phyloP scores from a whole-genome alignment of 2,888 invertebrate species.

The Trissolcus brochymenae region DNA sequence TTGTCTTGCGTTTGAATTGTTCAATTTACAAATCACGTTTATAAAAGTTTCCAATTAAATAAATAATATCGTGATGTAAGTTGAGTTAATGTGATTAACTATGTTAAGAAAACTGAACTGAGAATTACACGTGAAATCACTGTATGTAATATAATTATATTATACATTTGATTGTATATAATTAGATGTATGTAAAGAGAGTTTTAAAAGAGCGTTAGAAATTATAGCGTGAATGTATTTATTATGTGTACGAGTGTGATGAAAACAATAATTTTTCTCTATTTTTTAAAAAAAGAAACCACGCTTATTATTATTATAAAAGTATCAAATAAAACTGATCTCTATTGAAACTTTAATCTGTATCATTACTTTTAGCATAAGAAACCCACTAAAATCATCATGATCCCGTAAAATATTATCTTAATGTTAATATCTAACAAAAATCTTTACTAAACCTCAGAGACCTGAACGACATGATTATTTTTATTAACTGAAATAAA shows the following conservation, averaged over 20 bases:
- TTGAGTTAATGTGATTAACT: slow-evolving; percentile 53
- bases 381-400: too few species aligned
- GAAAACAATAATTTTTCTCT: slow-evolving; percentile 69
- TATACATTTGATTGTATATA: slow-evolving; percentile 30
- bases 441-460: too few species aligned
- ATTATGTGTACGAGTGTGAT: slow-evolving; percentile 65
- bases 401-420: too few species aligned
- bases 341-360: slow-evolving; percentile 61
- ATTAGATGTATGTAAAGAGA: slow-evolving; percentile 34
- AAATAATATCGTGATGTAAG: slow-evolving; percentile 38
- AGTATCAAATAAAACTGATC: slow-evolving; percentile 76
- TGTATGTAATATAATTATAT: slow-evolving; percentile 10
- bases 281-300: slow-evolving; percentile 72
- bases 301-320: slow-evolving; percentile 75
- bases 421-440: too few species aligned
- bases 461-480: too few species aligned
- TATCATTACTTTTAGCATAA: too few species aligned
- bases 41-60: slow-evolving; percentile 46
- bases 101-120: slow-evolving; percentile 44
- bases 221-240: slow-evolving; percentile 64
- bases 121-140: slow-evolving; percentile 8
- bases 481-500: too few species aligned
- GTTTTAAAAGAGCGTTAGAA: slow-evolving; percentile 27
- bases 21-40: slow-evolving; percentile 14
- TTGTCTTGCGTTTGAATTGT: slow-evolving; percentile 36